A percentile compares a stretch with the other conserved stretches of the same genome.
Evolutionary conservation across 2,797 vertebrate genomes (phyloP).

Genomic region (Psittacula echo): DNA sequence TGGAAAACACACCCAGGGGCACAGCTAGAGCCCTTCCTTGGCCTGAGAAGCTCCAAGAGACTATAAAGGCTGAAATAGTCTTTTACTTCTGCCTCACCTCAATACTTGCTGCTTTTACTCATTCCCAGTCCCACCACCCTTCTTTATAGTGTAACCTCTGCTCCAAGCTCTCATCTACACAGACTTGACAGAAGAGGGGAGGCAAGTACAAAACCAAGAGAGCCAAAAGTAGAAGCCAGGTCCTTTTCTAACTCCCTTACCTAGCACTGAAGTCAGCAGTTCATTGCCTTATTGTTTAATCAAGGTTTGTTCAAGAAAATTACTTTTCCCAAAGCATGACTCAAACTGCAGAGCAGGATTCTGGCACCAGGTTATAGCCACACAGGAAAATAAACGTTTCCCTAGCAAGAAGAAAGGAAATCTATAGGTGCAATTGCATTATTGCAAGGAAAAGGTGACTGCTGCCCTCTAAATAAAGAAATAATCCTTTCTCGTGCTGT

Average conservation of each 20-base stretch:
- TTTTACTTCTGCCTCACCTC: neutral
- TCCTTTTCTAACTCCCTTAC: neutral
- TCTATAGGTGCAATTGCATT: neutral
- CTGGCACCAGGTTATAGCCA: neutral
- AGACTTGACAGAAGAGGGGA: neutral
- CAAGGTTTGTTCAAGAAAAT: neutral
- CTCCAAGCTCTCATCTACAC: neutral
- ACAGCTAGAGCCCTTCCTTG: neutral
- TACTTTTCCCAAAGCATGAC: neutral
- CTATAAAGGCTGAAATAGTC: rapidly evolving
- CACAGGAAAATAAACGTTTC: neutral
- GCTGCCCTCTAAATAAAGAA: neutral
- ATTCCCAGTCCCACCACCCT: neutral
- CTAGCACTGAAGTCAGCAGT: neutral
- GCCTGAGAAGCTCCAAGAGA: neutral
- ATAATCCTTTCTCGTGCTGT: neutral
- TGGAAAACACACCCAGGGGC: neutral
- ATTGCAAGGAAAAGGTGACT: neutral
- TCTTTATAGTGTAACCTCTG: neutral
- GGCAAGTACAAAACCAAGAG: neutral
- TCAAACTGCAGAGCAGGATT: neutral
- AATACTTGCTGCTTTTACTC: neutral
- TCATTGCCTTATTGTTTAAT: neutral
- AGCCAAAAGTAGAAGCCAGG: neutral
- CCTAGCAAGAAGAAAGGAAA: neutral